Evolutionary conservation across 2,113 vertebrate species (phyloP).

Genomic region (Salminus brasiliensis): DNA sequence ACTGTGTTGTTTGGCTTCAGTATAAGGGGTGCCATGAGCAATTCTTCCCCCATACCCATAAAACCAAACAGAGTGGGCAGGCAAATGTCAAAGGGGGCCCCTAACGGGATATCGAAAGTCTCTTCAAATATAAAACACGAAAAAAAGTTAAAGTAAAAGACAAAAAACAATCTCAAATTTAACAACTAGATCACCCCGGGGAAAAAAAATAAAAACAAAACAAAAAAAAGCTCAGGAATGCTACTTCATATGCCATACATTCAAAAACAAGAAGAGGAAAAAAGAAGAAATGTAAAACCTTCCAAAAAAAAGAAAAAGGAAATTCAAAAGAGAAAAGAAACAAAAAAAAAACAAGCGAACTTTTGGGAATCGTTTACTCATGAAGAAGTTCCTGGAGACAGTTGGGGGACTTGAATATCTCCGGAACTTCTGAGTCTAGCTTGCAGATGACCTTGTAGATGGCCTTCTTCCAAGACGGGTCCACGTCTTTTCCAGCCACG

Average conservation of each 20-base stretch:
- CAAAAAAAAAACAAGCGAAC: background rate
- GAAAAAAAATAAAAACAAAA: conserved; percentile 58
- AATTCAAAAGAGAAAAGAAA: conserved; percentile 74
- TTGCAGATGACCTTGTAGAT: conserved; percentile 99
- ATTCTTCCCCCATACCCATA: conserved; percentile 47
- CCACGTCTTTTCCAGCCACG: conserved; percentile 97
- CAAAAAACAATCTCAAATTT: conserved; percentile 67
- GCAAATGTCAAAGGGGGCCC: conserved; percentile 40
- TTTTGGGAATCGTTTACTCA: conserved; percentile 84
- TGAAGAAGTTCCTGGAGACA: conserved; percentile 99
- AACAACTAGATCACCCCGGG: conserved; percentile 71
- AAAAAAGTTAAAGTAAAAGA: conserved; percentile 60
- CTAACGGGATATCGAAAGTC: conserved; percentile 45
- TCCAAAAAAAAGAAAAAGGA: conserved; percentile 41
- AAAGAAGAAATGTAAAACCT: conserved; percentile 37
- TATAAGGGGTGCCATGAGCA: conserved; percentile 47
- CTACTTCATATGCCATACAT: conserved; percentile 77
- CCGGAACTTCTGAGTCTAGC: conserved; percentile 97
- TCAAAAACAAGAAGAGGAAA: conserved; percentile 58
- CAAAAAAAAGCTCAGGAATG: conserved; percentile 70
- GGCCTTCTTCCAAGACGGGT: conserved; percentile 99
- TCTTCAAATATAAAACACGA: conserved; percentile 73
- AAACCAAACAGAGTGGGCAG: conserved; percentile 52
- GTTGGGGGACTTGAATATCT: conserved; percentile 98
- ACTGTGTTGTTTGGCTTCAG: conserved; percentile 33